These are phyloP conservation scores for Calycopis cecrops DNA, from an alignment of 1,140 invertebrate genomes.

Conservation along the genomic window DNA sequence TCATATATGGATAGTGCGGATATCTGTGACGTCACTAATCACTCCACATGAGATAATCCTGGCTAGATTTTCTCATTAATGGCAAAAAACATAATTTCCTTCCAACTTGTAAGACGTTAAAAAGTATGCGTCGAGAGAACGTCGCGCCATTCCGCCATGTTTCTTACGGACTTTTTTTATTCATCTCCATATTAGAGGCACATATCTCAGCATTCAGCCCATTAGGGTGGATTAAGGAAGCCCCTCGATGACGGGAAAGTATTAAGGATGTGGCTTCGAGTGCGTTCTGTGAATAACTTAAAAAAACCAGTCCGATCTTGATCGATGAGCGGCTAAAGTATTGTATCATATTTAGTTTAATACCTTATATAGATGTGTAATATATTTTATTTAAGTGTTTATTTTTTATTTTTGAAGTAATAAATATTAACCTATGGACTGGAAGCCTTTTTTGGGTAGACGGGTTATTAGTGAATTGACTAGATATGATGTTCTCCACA, in stretches of 20 bases:
- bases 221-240: slow-evolving; percentile 67
- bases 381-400: too few relatives aligned
- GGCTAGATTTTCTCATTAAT: too few relatives aligned
- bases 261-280: slow-evolving; percentile 48
- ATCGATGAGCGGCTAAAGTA: background rate
- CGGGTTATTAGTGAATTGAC: too few relatives aligned
- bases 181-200: slow-evolving; percentile 26
- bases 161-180: slow-evolving; percentile 21
- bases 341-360: too few relatives aligned
- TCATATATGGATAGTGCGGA: too few relatives aligned
- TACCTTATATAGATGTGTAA: too few relatives aligned
- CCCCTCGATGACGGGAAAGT: slow-evolving; percentile 52
- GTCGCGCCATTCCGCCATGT: background rate
- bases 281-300: slow-evolving; percentile 37
- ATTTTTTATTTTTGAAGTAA: too few relatives aligned
- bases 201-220: slow-evolving; percentile 55
- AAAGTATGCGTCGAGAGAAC: background rate
- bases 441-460: too few relatives aligned
- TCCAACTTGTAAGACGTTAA: background rate
- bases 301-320: slow-evolving; percentile 13
- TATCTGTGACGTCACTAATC: too few relatives aligned
- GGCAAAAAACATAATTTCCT: background rate
- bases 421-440: too few relatives aligned
- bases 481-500: too few relatives aligned
- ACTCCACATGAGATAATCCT: too few relatives aligned